phyloP scores from a whole-genome alignment of 2,888 invertebrate species.

The Leptarthrus brevirostris region DNA sequence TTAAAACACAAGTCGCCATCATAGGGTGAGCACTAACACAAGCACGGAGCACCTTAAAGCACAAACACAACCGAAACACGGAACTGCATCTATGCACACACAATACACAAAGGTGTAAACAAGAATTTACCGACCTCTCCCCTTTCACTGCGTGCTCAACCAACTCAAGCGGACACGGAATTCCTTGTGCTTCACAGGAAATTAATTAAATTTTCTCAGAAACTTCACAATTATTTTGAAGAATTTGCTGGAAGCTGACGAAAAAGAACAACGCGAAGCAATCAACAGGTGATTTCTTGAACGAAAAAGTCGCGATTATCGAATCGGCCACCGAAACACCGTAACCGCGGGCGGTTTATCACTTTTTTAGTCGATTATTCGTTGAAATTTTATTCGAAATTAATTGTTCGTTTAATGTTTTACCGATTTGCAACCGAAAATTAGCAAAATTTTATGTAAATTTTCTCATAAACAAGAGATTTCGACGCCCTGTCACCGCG shows the following conservation, averaged over 20 bases:
- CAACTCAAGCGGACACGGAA: conserved; percentile 9
- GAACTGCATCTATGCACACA: conserved; percentile 14
- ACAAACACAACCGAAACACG: not conserved
- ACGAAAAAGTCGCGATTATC: not conserved
- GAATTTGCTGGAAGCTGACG: no score
- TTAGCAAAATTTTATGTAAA: not conserved
- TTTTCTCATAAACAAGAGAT: not conserved
- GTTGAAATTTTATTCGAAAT: not conserved
- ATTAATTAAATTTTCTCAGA: no score
- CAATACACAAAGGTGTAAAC: conserved; percentile 28
- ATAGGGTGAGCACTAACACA: not conserved
- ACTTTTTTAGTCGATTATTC: not conserved
- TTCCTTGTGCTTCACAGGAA: not conserved
- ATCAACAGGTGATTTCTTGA: conserved; percentile 42
- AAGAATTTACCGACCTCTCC: conserved; percentile 18
- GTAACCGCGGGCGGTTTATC: not conserved
- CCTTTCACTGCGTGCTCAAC: not conserved
- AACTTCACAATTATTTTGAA: not conserved
- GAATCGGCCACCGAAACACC: not conserved
- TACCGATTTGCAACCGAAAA: not conserved
- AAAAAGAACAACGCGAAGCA: not conserved
- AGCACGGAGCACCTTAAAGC: not conserved
- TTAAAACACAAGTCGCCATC: conserved; percentile 16
- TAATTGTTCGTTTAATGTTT: not conserved
- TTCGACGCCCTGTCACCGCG: not conserved